These are phyloP conservation scores for Anodontia alba DNA, from an alignment of 2,888 invertebrate species.

Conservation along the genomic window DNA sequence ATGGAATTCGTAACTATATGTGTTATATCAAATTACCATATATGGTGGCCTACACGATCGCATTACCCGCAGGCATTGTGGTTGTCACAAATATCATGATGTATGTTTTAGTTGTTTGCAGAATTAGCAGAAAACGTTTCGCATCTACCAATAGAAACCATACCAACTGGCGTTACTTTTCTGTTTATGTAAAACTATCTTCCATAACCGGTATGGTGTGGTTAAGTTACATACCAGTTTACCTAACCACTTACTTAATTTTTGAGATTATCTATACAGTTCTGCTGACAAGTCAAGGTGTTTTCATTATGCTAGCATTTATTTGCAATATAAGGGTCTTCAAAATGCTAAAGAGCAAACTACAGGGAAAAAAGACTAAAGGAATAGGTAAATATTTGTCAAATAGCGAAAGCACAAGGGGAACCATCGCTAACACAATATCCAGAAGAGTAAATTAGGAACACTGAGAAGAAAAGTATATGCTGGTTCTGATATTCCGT, in stretches of 20 bases:
- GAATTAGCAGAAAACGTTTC: not conserved
- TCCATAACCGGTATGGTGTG: slow-evolving; percentile 46
- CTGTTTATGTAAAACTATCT: slow-evolving; percentile 32
- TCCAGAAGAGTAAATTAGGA: no score
- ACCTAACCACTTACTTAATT: slow-evolving; percentile 14
- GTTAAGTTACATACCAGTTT: slow-evolving; percentile 45
- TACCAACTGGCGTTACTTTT: not conserved
- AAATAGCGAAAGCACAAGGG: no score
- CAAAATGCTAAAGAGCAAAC: not conserved
- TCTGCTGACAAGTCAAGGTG: slow-evolving; percentile 37
- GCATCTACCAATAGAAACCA: not conserved
- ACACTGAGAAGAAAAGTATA: no score
- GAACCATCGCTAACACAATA: no score
- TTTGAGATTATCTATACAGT: slow-evolving; percentile 44
- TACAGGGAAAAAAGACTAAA: no score
- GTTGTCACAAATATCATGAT: not conserved
- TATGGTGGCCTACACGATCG: not conserved
- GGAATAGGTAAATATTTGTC: no score
- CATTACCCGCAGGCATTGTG: not conserved
- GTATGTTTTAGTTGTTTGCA: not conserved
- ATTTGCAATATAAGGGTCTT: slow-evolving; percentile 25
- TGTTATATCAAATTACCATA: not conserved
- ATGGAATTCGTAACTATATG: not conserved
- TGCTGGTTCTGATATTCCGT: no score
- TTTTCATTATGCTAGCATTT: slow-evolving; percentile 48